Conservation (phyloP, 2,113 vertebrate genomes). For the Pyrgilauda ruficollis region DNA sequence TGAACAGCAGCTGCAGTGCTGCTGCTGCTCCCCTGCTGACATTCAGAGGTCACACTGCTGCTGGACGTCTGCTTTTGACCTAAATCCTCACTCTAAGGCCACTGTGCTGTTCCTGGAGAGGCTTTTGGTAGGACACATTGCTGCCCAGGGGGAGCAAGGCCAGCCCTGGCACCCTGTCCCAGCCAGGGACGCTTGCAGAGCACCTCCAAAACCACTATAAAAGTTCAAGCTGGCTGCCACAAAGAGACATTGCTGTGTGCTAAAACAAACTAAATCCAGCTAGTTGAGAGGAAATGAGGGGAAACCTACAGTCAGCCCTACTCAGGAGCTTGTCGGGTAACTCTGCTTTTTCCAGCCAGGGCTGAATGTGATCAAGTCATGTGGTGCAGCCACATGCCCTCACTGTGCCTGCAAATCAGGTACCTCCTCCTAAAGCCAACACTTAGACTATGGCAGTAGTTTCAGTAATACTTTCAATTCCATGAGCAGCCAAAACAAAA, state of each 20-base stretch:
- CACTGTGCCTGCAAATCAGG: rapidly evolving
- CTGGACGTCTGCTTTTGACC: not conserved
- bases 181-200: not conserved
- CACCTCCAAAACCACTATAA: not conserved
- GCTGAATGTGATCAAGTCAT: rapidly evolving
- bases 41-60: not conserved
- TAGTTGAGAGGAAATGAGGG: not conserved
- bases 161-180: rapidly evolving
- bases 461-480: slow-evolving; percentile 16
- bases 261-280: not conserved
- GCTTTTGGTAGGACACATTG: not conserved
- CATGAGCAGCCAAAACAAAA: slow-evolving; percentile 6
- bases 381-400: not conserved
- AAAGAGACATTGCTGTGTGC: not conserved
- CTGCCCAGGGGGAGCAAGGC: not conserved
- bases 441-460: not conserved
- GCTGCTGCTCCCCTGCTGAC: not conserved
- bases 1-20: not conserved
- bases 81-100: not conserved
- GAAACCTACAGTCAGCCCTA: not conserved
- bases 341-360: not conserved
- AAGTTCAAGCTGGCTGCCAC: not conserved
- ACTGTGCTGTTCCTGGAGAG: not conserved
- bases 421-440: not conserved
- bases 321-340: not conserved